Conservation (phyloP, 2,113 vertebrate species). For the Lamprotornis superbus region DNA sequence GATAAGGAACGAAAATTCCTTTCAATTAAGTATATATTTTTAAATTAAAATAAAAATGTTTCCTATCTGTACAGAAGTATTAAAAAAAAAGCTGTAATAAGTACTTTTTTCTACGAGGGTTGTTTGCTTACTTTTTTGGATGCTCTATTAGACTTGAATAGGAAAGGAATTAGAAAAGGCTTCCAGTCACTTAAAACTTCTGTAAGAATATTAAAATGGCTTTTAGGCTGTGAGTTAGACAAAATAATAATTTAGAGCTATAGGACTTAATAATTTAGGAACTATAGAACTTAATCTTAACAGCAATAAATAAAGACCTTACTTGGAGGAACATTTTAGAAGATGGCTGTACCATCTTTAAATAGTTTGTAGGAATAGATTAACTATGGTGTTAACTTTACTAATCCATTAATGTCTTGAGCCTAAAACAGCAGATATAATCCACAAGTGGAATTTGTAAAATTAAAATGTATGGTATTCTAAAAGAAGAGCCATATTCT, state of each 20-base stretch:
- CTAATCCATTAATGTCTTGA: not conserved
- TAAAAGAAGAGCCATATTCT: not conserved
- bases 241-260: not conserved
- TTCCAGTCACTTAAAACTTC: not conserved
- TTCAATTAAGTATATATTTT: not conserved
- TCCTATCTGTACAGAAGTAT: not conserved
- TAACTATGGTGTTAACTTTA: not conserved
- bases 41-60: not conserved
- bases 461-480: not conserved
- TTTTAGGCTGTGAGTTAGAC: not conserved
- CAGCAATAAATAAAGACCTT: not conserved
- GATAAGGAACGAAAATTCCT: not conserved
- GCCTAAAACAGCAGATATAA: not conserved
- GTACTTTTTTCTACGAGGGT: not conserved
- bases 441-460: not conserved
- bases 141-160: not conserved
- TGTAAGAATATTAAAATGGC: not conserved
- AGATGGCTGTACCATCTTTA: not conserved
- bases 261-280: not conserved
- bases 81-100: not conserved
- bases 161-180: not conserved
- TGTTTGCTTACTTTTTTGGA: not conserved
- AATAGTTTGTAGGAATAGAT: not conserved
- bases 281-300: not conserved
- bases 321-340: not conserved